Evolutionary conservation across 2,113 vertebrate species (phyloP), one percentile per base, ranked within the genome.

Genomic region (Phylloscopus trochilus): DNA sequence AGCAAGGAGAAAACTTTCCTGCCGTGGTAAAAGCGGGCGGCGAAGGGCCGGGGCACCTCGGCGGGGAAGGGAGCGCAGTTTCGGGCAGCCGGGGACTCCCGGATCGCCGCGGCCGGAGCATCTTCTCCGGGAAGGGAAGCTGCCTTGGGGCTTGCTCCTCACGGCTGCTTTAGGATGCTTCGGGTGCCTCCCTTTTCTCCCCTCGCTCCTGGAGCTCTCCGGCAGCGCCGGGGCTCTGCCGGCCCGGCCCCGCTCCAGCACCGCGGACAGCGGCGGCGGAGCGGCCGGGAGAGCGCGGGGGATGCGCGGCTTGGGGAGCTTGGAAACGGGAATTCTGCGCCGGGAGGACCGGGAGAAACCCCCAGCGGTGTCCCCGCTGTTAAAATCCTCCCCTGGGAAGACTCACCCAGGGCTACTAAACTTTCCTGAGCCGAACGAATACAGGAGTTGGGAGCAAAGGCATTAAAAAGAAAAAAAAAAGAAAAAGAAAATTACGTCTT

Each of bases 201-300:
- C 1, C 3, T 8, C 0, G 3, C 62, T 56, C n/a, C 33, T 8
- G 7, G 7, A 4, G 16, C 20, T 9, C 39, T 30, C 63, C 41
- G 23, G 0, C 43, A 22, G 4, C 10, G 9, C 7, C 23, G 6
- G 41, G 6, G 51, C 28, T 47, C 11, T 28, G 47, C 37, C 33
- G 24, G 7, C 6, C 31, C 43, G 27, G 76, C 24, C 19, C 17
- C 15, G 15, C 6, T 68, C n/a, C 86, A 93, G 94, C 19, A 94
- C 96, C 80, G 31, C 49, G 86, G 93, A 84, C 70, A 93, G 92
- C 51, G 41, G 31, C 62, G 12, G 15, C 28, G 51, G 12, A 44
- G 60, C 49, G 22, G 22, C 44, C 20, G 10, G 51, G 24, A 44
- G 4, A 31, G 47, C 24, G n/a, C 19, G 20, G 44, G 47, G 31